A percentile compares a stretch with the other conserved stretches of the same genome.
phyloP scores from a whole-genome alignment of 2,113 vertebrate species.

The Nycticorax nycticorax region DNA sequence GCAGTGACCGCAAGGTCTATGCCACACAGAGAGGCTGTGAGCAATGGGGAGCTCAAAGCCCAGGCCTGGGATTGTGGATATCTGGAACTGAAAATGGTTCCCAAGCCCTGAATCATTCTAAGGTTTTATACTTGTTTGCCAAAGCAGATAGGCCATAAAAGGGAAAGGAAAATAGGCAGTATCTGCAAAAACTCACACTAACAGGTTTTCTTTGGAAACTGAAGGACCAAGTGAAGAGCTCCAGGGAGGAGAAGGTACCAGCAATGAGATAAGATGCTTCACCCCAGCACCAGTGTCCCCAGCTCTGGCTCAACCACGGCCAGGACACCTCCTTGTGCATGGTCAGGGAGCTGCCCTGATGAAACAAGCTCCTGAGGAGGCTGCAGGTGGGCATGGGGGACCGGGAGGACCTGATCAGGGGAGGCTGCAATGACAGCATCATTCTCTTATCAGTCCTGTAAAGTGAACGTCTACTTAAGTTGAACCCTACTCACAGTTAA shows the following conservation, averaged over 20 bases:
- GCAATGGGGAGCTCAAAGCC: background rate
- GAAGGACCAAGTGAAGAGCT: background rate
- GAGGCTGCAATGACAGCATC: rapidly evolving
- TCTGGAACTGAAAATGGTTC: background rate
- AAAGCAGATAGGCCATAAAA: background rate
- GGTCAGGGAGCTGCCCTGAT: background rate
- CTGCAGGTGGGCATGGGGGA: background rate
- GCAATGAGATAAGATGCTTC: background rate
- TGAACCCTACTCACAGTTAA: background rate
- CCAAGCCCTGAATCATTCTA: background rate
- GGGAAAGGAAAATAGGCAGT: background rate
- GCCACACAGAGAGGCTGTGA: background rate
- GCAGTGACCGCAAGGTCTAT: background rate
- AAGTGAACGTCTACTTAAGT: background rate
- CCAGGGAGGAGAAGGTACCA: background rate
- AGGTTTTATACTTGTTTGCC: background rate
- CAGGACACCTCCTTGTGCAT: background rate
- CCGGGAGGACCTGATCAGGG: background rate
- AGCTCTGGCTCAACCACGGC: background rate
- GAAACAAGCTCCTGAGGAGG: background rate
- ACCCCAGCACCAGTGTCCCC: background rate
- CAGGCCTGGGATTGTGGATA: rapidly evolving
- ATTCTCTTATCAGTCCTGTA: background rate
- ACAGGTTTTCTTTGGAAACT: background rate
- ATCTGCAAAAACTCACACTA: background rate